Evolutionary conservation across 2,113 vertebrate species (phyloP).

Genomic region (Erythrocercus mccallii): DNA sequence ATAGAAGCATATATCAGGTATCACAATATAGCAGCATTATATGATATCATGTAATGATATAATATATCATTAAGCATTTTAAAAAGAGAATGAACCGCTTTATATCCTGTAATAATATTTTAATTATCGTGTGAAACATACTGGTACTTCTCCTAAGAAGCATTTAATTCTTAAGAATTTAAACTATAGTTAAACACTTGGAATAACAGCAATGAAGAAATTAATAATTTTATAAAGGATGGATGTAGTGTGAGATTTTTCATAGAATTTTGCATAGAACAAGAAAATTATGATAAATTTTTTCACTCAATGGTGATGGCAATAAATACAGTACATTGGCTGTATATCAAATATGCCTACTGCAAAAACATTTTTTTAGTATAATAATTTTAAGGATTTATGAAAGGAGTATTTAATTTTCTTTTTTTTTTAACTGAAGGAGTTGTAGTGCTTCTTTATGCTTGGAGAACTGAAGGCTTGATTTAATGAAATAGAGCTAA

Average conservation of each 20-base stretch:
- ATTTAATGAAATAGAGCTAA: not conserved
- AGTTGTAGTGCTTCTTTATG: not conserved
- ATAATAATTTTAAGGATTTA: conserved; percentile 49
- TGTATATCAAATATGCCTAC: not conserved
- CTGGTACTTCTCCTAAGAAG: not conserved
- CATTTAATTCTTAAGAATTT: not conserved
- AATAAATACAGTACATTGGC: not conserved
- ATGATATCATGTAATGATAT: not conserved
- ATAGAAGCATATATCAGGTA: not conserved
- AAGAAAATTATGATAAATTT: not conserved
- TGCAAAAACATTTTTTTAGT: not conserved
- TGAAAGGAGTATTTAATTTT: not conserved
- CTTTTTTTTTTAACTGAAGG: not conserved
- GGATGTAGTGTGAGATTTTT: not conserved
- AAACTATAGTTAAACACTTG: not conserved
- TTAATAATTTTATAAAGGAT: not conserved
- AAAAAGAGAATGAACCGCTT: not conserved
- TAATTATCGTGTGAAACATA: not conserved
- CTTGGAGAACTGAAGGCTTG: not conserved
- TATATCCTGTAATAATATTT: not conserved
- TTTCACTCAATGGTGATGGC: not conserved
- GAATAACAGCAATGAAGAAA: not conserved
- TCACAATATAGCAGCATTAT: not conserved
- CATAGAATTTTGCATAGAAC: not conserved
- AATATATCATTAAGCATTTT: not conserved